phyloP scores from a whole-genome alignment of 2,797 vertebrate genomes.

The Morus bassanus region DNA sequence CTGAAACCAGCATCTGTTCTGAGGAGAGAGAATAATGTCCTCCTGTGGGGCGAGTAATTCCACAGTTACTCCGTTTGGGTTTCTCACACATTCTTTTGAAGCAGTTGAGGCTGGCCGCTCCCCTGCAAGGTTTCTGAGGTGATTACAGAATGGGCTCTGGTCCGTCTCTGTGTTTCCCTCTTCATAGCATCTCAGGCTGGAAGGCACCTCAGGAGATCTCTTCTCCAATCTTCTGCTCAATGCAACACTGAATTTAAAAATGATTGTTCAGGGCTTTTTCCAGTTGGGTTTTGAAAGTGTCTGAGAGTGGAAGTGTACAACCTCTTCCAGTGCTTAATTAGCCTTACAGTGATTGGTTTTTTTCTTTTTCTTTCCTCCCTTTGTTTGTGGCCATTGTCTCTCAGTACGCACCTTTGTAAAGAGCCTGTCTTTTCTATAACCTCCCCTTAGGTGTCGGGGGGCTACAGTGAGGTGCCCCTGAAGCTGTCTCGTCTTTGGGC shows the following conservation, averaged over 20 bases:
- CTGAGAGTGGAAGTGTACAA: neutral
- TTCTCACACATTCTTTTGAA: neutral
- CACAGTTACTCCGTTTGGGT: neutral
- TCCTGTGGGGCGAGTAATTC: neutral
- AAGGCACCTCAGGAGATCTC: neutral
- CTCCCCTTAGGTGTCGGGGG: no score
- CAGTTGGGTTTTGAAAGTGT: neutral
- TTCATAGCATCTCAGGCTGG: neutral
- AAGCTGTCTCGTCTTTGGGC: neutral
- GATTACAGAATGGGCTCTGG: neutral
- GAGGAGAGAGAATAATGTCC: neutral
- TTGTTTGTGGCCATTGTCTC: neutral
- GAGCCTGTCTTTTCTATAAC: neutral
- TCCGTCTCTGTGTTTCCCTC: neutral
- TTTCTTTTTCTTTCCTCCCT: no score
- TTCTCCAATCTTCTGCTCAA: neutral
- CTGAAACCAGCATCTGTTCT: neutral
- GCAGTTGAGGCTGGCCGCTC: neutral
- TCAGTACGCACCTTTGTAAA: neutral
- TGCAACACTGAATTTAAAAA: neutral
- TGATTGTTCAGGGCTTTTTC: neutral
- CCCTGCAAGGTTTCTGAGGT: neutral
- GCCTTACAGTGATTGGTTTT: neutral
- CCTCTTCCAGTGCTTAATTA: neutral
- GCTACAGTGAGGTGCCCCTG: neutral